These are phyloP conservation scores for Apamea anceps DNA, from an alignment of 2,888 invertebrate species.

Conservation along the genomic window DNA sequence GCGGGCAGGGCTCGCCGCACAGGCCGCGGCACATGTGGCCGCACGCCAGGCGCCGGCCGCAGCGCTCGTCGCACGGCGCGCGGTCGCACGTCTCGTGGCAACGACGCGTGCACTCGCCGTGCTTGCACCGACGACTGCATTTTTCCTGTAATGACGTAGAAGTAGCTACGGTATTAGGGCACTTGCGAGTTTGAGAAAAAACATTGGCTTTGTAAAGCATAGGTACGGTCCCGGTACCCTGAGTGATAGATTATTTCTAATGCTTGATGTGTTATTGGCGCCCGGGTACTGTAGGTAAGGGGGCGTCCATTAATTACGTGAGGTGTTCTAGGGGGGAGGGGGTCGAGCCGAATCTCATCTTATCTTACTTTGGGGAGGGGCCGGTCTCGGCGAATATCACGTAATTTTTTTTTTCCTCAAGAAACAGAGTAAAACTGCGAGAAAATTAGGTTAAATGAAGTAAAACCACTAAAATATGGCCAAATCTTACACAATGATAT, in stretches of 20 bases:
- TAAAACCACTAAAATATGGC: no score
- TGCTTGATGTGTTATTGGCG: not conserved
- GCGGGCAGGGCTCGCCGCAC: conserved; percentile 93
- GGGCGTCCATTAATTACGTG: no score
- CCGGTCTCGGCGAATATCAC: no score
- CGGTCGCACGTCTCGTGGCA: conserved; percentile 87
- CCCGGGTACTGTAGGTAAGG: no score
- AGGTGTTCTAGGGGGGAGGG: no score
- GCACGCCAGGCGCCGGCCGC: conserved; percentile 84
- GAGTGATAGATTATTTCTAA: not conserved
- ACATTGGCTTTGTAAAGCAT: not conserved
- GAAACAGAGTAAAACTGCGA: no score
- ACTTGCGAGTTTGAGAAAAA: not conserved
- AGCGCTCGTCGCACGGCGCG: conserved; percentile 84
- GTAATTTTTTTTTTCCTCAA: no score
- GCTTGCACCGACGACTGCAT: conserved; percentile 85
- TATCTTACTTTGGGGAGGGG: no score
- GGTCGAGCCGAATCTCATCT: no score
- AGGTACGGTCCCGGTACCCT: not conserved
- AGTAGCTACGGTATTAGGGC: not conserved
- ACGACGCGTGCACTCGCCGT: conserved; percentile 84
- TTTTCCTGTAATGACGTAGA: conserved; percentile 74
- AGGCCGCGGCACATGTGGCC: conserved; percentile 92
- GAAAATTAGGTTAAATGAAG: no score
- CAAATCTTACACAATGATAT: no score